A percentile compares a stretch with the other conserved stretches of the same genome.
phyloP scores from a whole-genome alignment of 2,113 vertebrate genomes.

The Gila orcuttii region DNA sequence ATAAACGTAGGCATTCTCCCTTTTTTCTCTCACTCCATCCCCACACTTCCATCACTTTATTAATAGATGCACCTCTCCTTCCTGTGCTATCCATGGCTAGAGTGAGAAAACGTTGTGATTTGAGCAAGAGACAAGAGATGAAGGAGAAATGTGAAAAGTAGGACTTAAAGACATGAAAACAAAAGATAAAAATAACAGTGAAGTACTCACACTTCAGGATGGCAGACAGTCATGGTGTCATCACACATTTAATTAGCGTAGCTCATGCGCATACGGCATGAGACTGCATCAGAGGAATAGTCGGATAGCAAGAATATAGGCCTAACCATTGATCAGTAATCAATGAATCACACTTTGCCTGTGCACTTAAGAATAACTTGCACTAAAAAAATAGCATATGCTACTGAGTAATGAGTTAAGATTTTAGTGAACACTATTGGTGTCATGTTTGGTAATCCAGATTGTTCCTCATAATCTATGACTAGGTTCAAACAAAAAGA shows the following conservation, averaged over 20 bases:
- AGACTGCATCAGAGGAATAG: conserved; percentile 16
- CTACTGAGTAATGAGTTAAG: conserved; percentile 4
- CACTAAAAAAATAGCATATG: neutral
- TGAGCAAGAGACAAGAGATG: conserved; percentile 11
- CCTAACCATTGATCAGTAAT: neutral
- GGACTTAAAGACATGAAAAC: neutral
- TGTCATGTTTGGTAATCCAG: neutral
- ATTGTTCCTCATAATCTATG: neutral
- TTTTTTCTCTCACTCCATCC: neutral
- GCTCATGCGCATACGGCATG: neutral
- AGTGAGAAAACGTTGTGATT: conserved; percentile 3
- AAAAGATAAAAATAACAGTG: conserved; percentile 35
- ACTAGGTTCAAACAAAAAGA: neutral
- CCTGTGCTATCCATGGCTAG: neutral
- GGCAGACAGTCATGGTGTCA: neutral
- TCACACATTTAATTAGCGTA: conserved; percentile 38
- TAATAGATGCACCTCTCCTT: conserved; percentile 9
- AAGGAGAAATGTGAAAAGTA: conserved; percentile 11
- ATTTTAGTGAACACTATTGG: neutral
- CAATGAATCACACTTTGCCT: neutral
- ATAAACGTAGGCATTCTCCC: neutral
- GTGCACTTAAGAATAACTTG: neutral
- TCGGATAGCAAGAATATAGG: neutral
- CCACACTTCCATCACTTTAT: neutral
- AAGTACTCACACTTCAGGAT: conserved; percentile 22